Evolutionary conservation across 1,140 invertebrate genomes (phyloP).

Genomic region (Halyomorpha halys): DNA sequence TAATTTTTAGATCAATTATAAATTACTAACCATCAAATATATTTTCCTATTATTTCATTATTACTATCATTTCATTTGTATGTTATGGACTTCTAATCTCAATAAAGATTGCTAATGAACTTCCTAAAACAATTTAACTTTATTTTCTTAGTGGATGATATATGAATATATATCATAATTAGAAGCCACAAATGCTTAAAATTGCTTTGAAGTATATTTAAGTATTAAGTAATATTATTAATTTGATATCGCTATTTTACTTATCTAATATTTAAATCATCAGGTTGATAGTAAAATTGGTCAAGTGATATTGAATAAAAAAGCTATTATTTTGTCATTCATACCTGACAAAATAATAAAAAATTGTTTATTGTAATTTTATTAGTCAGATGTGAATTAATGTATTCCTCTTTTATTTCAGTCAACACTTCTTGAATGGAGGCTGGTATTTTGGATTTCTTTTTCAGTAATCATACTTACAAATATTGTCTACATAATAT

Average conservation of each 20-base stretch:
- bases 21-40: too few relatives aligned
- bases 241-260: too few relatives aligned
- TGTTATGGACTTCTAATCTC: too few relatives aligned
- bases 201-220: too few relatives aligned
- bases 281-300: too few relatives aligned
- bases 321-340: neutral
- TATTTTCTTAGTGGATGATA: neutral
- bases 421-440: slow-evolving; percentile 66
- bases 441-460: slow-evolving; percentile 71
- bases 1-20: too few relatives aligned
- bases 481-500: slow-evolving; percentile 59
- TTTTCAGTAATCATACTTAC: slow-evolving; percentile 60
- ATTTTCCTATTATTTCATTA: too few relatives aligned
- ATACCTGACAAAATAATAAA: neutral
- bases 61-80: too few relatives aligned
- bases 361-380: neutral
- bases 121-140: too few relatives aligned
- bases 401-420: slow-evolving; percentile 36
- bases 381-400: neutral
- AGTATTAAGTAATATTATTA: too few relatives aligned
- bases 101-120: too few relatives aligned
- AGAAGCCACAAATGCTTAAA: neutral
- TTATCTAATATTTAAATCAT: too few relatives aligned
- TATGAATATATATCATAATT: neutral
- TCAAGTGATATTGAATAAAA: neutral